These are phyloP conservation scores for Platichthys stellatus DNA, from an alignment of 2,113 vertebrate genomes.

Conservation along the genomic window DNA sequence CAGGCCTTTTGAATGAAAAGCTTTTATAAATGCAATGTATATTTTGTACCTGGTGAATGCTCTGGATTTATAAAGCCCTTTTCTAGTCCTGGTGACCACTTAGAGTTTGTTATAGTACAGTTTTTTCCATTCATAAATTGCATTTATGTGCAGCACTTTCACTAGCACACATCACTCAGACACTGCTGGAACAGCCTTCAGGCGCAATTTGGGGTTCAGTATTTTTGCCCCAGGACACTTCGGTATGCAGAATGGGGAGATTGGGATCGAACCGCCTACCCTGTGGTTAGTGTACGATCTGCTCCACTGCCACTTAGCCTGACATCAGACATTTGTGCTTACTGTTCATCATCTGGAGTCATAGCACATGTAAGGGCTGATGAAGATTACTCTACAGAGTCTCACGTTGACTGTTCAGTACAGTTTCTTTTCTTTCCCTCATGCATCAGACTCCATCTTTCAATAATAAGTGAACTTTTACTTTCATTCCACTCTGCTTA, in stretches of 20 bases:
- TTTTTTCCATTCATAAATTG: too few relatives aligned
- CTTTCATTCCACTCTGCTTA: constrained; percentile 39
- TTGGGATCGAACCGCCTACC: too few relatives aligned
- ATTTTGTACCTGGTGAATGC: too few relatives aligned
- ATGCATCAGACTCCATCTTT: constrained; percentile 1
- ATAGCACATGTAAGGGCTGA: neutral
- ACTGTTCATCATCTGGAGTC: neutral
- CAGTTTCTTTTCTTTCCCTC: neutral
- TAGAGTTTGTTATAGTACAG: too few relatives aligned
- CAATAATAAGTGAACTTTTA: constrained; percentile 12
- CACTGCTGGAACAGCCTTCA: neutral
- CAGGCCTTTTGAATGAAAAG: neutral
- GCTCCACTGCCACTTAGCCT: neutral
- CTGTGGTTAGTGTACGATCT: too few relatives aligned
- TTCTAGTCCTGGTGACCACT: too few relatives aligned
- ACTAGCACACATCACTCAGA: neutral
- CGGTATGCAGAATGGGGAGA: too few relatives aligned
- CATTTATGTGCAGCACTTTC: neutral
- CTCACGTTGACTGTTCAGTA: neutral
- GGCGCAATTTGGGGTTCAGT: neutral
- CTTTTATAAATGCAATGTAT: neutral
- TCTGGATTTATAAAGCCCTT: too few relatives aligned
- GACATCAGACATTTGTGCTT: neutral
- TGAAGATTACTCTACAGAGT: neutral
- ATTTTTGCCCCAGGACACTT: too few relatives aligned